Evolutionary conservation across 1,140 invertebrate genomes (phyloP).

Genomic region (Drosophila eugracilis): DNA sequence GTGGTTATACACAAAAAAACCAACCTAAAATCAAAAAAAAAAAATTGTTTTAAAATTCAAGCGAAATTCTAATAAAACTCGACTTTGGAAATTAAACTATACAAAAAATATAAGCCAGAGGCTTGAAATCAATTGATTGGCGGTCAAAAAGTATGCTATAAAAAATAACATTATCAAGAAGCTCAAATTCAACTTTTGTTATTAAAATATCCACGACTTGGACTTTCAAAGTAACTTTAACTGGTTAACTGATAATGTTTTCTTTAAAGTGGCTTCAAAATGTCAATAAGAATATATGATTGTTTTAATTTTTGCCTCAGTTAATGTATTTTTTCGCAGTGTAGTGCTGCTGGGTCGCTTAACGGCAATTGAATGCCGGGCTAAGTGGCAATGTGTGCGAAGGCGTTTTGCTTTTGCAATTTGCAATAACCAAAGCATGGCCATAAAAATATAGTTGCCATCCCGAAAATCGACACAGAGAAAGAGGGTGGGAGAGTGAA

Average conservation of each 20-base stretch:
- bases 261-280: too few relatives aligned
- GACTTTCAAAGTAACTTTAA: too few relatives aligned
- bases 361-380: slow-evolving; percentile 77
- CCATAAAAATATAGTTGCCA: slow-evolving; percentile 79
- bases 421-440: slow-evolving; percentile 79
- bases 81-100: too few relatives aligned
- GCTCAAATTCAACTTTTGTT: too few relatives aligned
- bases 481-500: neutral
- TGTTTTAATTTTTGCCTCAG: neutral
- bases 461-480: slow-evolving; percentile 18
- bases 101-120: too few relatives aligned
- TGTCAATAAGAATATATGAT: too few relatives aligned
- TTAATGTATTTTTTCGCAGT: neutral
- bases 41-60: neutral
- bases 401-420: slow-evolving; percentile 79
- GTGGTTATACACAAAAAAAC: slow-evolving; percentile 6
- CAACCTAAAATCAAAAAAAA: neutral
- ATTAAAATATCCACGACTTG: too few relatives aligned
- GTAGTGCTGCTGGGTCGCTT: slow-evolving; percentile 41
- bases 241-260: too few relatives aligned
- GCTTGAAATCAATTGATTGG: too few relatives aligned
- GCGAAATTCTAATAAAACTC: too few relatives aligned
- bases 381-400: slow-evolving; percentile 80
- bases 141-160: too few relatives aligned
- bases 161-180: too few relatives aligned